phyloP scores from a whole-genome alignment of 2,797 vertebrate species.

The Pyrocephalus nanus region DNA sequence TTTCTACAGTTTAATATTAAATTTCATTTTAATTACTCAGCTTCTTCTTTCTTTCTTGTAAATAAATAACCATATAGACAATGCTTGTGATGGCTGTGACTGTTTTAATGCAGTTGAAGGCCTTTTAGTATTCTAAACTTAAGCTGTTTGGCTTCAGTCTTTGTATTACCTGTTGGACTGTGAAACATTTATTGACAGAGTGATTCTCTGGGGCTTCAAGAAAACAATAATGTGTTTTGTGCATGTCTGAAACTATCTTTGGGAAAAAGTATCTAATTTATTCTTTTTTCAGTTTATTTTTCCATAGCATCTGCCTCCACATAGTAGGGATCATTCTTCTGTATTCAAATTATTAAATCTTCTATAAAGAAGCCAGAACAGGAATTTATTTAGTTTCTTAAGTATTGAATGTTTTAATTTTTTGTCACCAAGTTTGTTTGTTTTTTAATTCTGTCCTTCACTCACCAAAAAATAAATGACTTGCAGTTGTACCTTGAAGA shows the following conservation, averaged over 20 bases:
- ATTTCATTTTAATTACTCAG: background rate
- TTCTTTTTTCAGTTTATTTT: background rate
- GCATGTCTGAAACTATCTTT: background rate
- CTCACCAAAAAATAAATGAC: background rate
- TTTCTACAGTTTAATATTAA: background rate
- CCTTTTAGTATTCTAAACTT: background rate
- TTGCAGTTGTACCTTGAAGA: rapidly evolving
- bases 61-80: background rate
- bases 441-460: background rate
- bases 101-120: background rate
- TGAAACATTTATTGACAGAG: background rate
- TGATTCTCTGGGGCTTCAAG: background rate
- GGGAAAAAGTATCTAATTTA: background rate
- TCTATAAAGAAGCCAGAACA: background rate
- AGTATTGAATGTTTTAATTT: background rate
- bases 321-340: background rate
- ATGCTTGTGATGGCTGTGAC: background rate
- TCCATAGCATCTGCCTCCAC: background rate
- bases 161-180: background rate
- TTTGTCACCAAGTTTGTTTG: background rate
- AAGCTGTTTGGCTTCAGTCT: background rate
- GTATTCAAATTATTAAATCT: background rate
- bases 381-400: background rate
- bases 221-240: background rate
- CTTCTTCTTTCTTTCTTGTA: background rate